Conservation (phyloP, 37 sponge, comb jelly and placozoan genomes). For the Halichondria panicea region DNA sequence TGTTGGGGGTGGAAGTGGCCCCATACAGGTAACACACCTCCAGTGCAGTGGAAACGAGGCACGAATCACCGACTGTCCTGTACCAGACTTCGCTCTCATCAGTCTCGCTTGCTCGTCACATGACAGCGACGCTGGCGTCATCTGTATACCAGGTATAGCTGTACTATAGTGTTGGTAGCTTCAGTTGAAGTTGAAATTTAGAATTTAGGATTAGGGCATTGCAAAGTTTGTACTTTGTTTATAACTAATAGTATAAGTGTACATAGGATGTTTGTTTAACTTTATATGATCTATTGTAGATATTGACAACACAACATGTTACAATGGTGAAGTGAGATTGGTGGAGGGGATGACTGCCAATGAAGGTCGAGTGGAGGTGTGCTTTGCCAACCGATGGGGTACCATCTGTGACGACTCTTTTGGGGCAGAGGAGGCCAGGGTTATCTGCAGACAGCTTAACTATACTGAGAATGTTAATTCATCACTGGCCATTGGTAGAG, state of each 20-base stretch:
- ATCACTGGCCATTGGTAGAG: neutral
- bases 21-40: neutral
- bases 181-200: neutral
- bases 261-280: too few relatives aligned
- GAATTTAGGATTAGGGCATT: too few relatives aligned
- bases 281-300: too few relatives aligned
- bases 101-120: too few relatives aligned
- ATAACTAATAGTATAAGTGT: too few relatives aligned
- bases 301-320: too few relatives aligned
- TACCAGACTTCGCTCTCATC: neutral
- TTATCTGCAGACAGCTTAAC: slow-evolving; percentile 6
- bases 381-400: neutral
- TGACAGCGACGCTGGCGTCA: slow-evolving; percentile 25
- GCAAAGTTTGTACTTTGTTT: too few relatives aligned
- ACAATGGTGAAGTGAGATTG: slow-evolving; percentile 2
- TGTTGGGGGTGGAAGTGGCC: neutral
- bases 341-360: neutral
- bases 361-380: slow-evolving; percentile 7
- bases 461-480: neutral
- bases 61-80: neutral
- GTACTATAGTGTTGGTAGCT: too few relatives aligned
- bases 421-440: neutral
- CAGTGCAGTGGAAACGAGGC: slow-evolving; percentile 15
- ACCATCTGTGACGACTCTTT: neutral
- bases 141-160: slow-evolving; percentile 24